Evolutionary conservation across 2,888 invertebrate genomes (phyloP), one percentile per base, ranked within the genome.

Genomic region (Thymelicus acteon): DNA sequence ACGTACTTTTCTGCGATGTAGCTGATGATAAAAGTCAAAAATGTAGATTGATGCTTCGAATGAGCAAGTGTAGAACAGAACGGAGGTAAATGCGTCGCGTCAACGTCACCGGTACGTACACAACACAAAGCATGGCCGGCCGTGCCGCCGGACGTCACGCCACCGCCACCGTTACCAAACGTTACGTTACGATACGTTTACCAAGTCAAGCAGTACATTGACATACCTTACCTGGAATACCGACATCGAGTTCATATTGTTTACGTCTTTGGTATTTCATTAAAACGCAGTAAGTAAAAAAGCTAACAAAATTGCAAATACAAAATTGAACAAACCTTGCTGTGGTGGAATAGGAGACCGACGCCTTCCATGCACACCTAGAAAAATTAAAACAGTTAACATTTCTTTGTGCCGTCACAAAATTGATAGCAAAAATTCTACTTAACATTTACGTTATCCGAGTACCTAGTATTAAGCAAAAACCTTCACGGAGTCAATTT

Each of bases 361-460:
- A 99, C 99, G 85, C 99, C 99, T 94, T 99, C 99, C 96, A 99
- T 98, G 96, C 99, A 99, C 89, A 99, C 99, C 93, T 93, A 86
- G 31, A 82, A 84, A 77, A 48, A 39, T 63, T 6, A 52, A 54
- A 69, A 57, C n/a, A 58, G n/a, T 58, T 39, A n/a, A 10, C 44
- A 44, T 44, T 44, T 44, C 3, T 10, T 48, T 6, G 57, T 31
- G 12, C 0, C 2, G 13, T 31, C 13, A 7, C 0, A 40, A 40
- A 40, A 10, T 40, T 40, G 40, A 7, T 10, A 7, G 40, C 40
- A 31, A 31, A 31, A 31, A 31, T 31, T 3, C 31, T 5, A 31
- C 31, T 31, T 31, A 40, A 40, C 40, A 8, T 40, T 40, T 40
- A 40, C 40, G 6, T 8, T 40, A 40, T 40, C 1, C 40, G 31